Conservation (phyloP, 2,888 invertebrate genomes). For the Melanostoma scalare region DNA sequence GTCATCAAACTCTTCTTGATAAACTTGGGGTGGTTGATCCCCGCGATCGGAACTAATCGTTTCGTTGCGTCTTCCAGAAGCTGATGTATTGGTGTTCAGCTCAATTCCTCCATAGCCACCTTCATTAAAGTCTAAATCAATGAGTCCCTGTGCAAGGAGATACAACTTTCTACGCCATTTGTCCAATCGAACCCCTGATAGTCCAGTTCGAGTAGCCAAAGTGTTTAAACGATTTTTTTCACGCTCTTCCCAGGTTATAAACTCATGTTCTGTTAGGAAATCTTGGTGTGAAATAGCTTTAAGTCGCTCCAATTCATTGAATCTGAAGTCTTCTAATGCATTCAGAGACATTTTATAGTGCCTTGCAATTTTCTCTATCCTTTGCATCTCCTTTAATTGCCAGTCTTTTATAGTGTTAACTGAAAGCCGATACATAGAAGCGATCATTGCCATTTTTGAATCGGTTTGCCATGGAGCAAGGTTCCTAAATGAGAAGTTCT, state of each 20-base stretch:
- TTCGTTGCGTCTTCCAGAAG: slow-evolving; percentile 71
- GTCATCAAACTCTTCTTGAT: slow-evolving; percentile 78
- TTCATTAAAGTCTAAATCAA: slow-evolving; percentile 75
- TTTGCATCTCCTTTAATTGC: slow-evolving; percentile 78
- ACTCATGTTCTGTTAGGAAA: slow-evolving; percentile 74
- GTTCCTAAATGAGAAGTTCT: slow-evolving; percentile 76
- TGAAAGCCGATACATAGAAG: slow-evolving; percentile 75
- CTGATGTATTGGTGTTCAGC: slow-evolving; percentile 65
- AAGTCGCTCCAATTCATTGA: slow-evolving; percentile 77
- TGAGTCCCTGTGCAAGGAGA: slow-evolving; percentile 78
- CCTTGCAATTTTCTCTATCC: slow-evolving; percentile 76
- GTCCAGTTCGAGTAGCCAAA: slow-evolving; percentile 74
- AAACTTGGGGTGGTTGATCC: slow-evolving; percentile 81
- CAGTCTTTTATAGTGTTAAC: slow-evolving; percentile 77
- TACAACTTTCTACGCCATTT: slow-evolving; percentile 79
- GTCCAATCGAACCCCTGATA: slow-evolving; percentile 75
- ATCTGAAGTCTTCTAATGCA: slow-evolving; percentile 79
- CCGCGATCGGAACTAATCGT: slow-evolving; percentile 80
- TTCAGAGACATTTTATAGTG: slow-evolving; percentile 77
- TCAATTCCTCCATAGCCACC: slow-evolving; percentile 75
- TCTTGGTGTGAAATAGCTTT: slow-evolving; percentile 77
- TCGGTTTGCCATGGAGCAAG: slow-evolving; percentile 78
- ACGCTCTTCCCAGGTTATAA: slow-evolving; percentile 74
- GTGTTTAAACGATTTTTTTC: slow-evolving; percentile 75
- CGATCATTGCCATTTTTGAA: slow-evolving; percentile 75